Conservation (phyloP, 2,113 vertebrate species). For the Macroglossus sobrinus region DNA sequence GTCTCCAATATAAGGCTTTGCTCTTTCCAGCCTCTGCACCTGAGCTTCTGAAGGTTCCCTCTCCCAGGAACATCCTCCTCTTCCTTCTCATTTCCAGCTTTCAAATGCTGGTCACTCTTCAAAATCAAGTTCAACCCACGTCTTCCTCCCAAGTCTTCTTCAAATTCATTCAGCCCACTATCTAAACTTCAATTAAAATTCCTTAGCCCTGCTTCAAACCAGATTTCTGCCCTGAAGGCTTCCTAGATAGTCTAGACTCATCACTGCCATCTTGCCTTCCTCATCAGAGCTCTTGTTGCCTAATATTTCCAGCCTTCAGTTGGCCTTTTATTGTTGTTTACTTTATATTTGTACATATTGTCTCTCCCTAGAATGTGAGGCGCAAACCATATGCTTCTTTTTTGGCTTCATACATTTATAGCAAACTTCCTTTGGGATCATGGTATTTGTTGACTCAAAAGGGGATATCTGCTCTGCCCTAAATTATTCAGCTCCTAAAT, state of each 20-base stretch:
- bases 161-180: background rate
- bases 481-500: background rate
- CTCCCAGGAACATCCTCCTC: background rate
- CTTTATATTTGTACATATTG: background rate
- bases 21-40: background rate
- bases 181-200: background rate
- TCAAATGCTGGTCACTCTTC: background rate
- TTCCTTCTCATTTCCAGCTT: background rate
- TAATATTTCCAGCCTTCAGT: background rate
- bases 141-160: background rate
- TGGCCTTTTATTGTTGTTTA: background rate
- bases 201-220: background rate
- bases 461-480: background rate
- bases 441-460: constrained; percentile 3
- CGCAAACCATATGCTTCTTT: background rate
- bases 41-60: background rate
- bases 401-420: background rate
- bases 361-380: background rate
- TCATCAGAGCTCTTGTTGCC: background rate
- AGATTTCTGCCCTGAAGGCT: background rate
- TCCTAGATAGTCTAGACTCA: background rate
- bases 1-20: background rate
- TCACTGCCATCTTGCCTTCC: background rate
- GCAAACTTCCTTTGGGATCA: background rate
- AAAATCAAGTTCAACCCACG: background rate